A percentile compares a stretch with the other conserved stretches of the same genome.
Evolutionary conservation across 2,113 vertebrate genomes (phyloP).

Genomic region (Saimiri boliviensis): DNA sequence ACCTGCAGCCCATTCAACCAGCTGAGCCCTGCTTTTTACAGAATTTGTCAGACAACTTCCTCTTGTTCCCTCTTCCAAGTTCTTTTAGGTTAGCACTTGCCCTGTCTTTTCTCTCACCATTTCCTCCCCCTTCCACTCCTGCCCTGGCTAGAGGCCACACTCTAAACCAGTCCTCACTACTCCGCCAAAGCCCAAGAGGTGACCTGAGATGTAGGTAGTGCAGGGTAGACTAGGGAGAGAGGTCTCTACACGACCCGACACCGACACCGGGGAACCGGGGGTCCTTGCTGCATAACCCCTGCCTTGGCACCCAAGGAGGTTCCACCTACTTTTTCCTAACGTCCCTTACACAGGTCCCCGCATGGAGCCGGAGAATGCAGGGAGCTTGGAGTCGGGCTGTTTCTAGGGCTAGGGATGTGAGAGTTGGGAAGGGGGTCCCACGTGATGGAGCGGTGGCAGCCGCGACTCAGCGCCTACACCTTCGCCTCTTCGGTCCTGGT

Average conservation of each 20-base stretch:
- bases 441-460: not conserved
- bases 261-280: rapidly evolving
- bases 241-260: not conserved
- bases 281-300: not conserved
- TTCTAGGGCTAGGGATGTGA: not conserved
- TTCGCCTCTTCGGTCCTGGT: not conserved
- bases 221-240: not conserved
- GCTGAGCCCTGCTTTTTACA: not conserved
- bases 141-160: not conserved
- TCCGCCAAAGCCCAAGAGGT: not conserved
- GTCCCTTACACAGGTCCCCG: rapidly evolving
- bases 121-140: too few relatives aligned
- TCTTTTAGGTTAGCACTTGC: not conserved
- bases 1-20: not conserved
- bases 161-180: not conserved
- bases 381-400: not conserved
- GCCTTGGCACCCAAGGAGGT: not conserved
- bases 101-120: not conserved
- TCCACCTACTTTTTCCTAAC: not conserved
- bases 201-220: not conserved
- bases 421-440: not conserved
- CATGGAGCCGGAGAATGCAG: rapidly evolving
- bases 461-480: not conserved
- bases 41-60: not conserved
- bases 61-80: not conserved